phyloP scores from a whole-genome alignment of 1,140 invertebrate genomes.

The Akabosia matsudoensis region DNA sequence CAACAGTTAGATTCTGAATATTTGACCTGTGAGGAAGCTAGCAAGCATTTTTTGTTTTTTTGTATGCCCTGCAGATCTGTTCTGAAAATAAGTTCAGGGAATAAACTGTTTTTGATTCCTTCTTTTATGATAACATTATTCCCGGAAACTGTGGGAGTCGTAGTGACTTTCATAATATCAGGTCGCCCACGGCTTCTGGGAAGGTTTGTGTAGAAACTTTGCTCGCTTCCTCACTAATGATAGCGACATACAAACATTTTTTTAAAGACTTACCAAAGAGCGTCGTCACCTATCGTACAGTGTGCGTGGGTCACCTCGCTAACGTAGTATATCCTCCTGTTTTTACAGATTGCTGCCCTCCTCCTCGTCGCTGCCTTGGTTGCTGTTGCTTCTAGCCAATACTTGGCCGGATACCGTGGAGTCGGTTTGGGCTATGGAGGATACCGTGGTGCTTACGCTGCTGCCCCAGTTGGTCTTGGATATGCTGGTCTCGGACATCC shows the following conservation, averaged over 20 bases:
- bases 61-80: too few species aligned
- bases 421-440: neutral
- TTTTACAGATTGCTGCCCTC: constrained; percentile 32
- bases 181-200: neutral
- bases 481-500: constrained; percentile 23
- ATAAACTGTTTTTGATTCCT: too few species aligned
- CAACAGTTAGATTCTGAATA: too few species aligned
- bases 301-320: neutral
- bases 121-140: neutral
- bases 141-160: neutral
- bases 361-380: constrained; percentile 26
- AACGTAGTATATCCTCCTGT: neutral
- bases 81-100: too few species aligned
- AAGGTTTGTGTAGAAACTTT: neutral
- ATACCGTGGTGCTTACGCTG: constrained; percentile 27
- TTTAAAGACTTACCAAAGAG: too few species aligned
- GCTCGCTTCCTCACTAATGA: neutral
- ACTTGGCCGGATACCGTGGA: neutral
- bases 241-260: too few species aligned
- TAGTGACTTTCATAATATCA: neutral
- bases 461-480: neutral
- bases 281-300: too few species aligned
- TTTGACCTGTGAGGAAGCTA: too few species aligned
- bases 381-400: constrained; percentile 31
- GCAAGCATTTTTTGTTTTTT: too few species aligned